Base-by-base conservation (phyloP, 2,797 vertebrate species). In the Lithobates pipiens region DNA sequence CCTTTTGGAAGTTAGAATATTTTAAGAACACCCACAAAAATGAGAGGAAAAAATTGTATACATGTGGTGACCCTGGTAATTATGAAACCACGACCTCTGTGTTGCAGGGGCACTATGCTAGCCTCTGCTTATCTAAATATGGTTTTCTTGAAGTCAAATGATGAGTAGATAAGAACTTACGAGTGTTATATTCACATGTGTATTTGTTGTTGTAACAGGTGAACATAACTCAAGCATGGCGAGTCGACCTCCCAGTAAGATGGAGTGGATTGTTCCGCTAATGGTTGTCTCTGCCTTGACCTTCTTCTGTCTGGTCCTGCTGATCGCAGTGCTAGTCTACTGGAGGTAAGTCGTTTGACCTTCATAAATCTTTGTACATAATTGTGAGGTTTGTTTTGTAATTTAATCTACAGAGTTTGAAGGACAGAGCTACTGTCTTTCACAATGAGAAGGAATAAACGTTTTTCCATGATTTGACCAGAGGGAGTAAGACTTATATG, bases 191-290 rank as follows among this genome's bases (percentile, higher is more conserved):
- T 78, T 67, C 15, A 80, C 21, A 61, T 61, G 1, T 61, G 32
- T 74, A 13, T 79, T 63, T 75, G 16, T 74, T 80, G 15, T 77
- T 81, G 39, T 82, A 36, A 92, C 93, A 99, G 97, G 96, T 80
- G 91, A 92, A 87, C 93, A 93, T 89, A 93, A 96, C 88, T 95
- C 96, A 88, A 96, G 95, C 87, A 94, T 96, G 93, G 95, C 95
- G 36, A 95, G 95, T 0, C 95, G 94, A 69, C 94, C 95, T 5
- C 94, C 94, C 32, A 95, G 95, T 89, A 94, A 95, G 92, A 96
- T 98, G 97, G 97, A 99, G 91, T 99, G 98, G 98, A 96, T 99
- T 77, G 96, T 99, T 89, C 98, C 98, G 2, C 92, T 99, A 91
- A 96, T 98, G 89, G 97, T 99, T 91, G 97, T 99, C 63, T 99